A percentile compares a stretch with the other conserved stretches of the same genome.
These are phyloP conservation scores for Nemotelus nigrinus DNA, from an alignment of 2,888 invertebrate species.

Conservation along the genomic window DNA sequence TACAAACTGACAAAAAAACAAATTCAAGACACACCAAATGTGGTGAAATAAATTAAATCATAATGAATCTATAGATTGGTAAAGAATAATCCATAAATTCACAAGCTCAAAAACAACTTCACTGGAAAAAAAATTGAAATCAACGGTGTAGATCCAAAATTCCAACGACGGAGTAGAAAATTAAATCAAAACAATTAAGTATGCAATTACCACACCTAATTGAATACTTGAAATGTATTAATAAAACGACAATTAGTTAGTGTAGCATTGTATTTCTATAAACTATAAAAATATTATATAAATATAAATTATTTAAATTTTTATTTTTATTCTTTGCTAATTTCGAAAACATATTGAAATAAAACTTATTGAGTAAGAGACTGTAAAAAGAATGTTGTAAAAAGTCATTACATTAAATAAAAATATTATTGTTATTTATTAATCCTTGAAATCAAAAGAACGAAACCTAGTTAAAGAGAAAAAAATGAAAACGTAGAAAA, in stretches of 20 bases:
- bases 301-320: not conserved
- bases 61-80: no score
- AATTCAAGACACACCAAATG: constrained; percentile 25
- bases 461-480: constrained; percentile 11
- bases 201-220: no score
- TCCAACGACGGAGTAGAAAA: no score
- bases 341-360: not conserved
- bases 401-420: constrained; percentile 5
- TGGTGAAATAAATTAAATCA: constrained; percentile 25
- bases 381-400: not conserved
- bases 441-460: constrained; percentile 17
- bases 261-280: no score
- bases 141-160: no score
- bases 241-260: no score
- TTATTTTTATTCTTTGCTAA: not conserved
- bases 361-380: constrained; percentile 6
- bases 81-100: no score
- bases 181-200: no score
- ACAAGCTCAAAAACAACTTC: no score
- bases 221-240: no score
- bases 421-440: constrained; percentile 20
- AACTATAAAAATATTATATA: not conserved
- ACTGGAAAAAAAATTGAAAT: no score
- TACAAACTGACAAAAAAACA: constrained; percentile 15
- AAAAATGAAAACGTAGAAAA: not conserved